Evolutionary conservation across 2,888 invertebrate genomes (phyloP).

Genomic region (Scaptomyza parva): DNA sequence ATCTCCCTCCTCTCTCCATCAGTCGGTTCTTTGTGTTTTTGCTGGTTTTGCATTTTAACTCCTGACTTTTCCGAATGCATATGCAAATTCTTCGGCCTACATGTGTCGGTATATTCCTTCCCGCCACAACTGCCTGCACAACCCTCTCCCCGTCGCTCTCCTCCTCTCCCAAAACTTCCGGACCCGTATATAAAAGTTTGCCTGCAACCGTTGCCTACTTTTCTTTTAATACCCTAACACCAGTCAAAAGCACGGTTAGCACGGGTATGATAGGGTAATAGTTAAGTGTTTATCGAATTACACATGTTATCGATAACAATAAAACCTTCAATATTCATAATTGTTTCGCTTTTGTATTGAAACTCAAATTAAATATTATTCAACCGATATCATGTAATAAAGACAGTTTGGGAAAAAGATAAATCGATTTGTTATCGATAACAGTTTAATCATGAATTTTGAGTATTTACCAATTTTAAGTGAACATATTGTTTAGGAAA

Average conservation of each 20-base stretch:
- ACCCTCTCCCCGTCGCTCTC: too few species aligned
- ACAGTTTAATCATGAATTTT: not conserved
- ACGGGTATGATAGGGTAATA: not conserved
- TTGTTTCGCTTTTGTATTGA: not conserved
- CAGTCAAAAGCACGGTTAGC: not conserved
- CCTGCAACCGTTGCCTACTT: conserved; percentile 63
- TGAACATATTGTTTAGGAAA: too few species aligned
- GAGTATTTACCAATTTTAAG: not conserved
- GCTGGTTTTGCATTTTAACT: conserved; percentile 70
- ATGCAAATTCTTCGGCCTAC: conserved; percentile 77
- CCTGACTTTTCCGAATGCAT: conserved; percentile 59
- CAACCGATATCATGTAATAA: not conserved
- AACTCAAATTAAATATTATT: not conserved
- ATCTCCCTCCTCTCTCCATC: conserved; percentile 9
- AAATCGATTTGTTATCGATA: not conserved
- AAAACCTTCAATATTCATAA: not conserved
- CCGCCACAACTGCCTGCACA: too few species aligned
- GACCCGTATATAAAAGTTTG: conserved; percentile 56
- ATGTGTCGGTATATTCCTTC: conserved; percentile 60
- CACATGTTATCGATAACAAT: not conserved
- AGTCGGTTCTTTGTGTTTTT: conserved; percentile 12
- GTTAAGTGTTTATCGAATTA: not conserved
- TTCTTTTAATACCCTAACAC: conserved; percentile 14
- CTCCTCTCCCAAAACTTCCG: not conserved
- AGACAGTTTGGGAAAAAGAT: not conserved